A percentile compares a stretch with the other conserved stretches of the same genome.
Evolutionary conservation across 2,797 vertebrate species (phyloP).

Genomic region (Girardinus metallicus): DNA sequence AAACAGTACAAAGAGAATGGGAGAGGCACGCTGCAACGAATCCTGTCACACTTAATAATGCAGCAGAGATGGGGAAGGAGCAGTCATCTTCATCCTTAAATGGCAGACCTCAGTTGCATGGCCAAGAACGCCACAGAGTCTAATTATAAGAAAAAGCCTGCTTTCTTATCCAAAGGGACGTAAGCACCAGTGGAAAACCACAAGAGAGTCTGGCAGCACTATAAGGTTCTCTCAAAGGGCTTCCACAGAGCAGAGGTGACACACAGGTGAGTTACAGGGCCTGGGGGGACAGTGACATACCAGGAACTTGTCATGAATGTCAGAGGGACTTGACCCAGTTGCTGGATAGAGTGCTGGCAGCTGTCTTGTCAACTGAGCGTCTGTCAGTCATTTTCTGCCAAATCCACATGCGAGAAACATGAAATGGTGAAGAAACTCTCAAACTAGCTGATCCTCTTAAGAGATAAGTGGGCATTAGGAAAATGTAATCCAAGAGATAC

Average conservation of each 20-base stretch:
- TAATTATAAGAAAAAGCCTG: slow-evolving; percentile 54
- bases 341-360: slow-evolving; percentile 66
- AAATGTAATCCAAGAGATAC: slow-evolving; percentile 13
- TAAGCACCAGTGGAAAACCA: slow-evolving; percentile 16
- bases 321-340: slow-evolving; percentile 72
- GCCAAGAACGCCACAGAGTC: slow-evolving; percentile 39
- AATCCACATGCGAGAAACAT: slow-evolving; percentile 18
- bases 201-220: slow-evolving; percentile 21
- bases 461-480: slow-evolving; percentile 5
- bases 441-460: neutral
- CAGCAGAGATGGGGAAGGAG: slow-evolving; percentile 60
- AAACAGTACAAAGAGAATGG: slow-evolving; percentile 81
- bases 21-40: slow-evolving; percentile 69
- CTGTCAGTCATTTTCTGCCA: slow-evolving; percentile 57
- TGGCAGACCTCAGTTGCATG: slow-evolving; percentile 38
- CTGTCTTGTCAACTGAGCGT: slow-evolving; percentile 57
- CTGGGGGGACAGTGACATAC: slow-evolving; percentile 51
- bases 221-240: slow-evolving; percentile 22
- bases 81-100: slow-evolving; percentile 65
- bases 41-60: slow-evolving; percentile 79
- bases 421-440: slow-evolving; percentile 18
- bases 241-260: slow-evolving; percentile 52
- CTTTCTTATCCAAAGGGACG: slow-evolving; percentile 11
- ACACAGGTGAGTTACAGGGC: slow-evolving; percentile 46
- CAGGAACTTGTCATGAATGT: slow-evolving; percentile 64